These are phyloP conservation scores for Pteropus rufus DNA, from an alignment of 2,797 vertebrate species.

Conservation along the genomic window DNA sequence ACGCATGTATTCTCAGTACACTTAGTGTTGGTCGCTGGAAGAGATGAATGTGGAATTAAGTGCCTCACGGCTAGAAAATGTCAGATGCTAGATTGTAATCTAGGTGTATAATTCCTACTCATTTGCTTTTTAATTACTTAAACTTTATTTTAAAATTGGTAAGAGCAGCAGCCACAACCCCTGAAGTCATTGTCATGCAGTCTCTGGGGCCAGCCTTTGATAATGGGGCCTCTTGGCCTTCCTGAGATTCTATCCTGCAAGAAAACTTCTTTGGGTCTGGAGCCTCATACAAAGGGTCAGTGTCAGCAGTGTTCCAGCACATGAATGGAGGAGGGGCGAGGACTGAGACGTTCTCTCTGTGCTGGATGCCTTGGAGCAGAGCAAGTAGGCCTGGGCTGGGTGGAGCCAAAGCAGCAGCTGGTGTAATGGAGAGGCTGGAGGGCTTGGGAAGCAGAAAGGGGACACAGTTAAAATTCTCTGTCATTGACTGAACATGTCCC, in stretches of 20 bases:
- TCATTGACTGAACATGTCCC: conserved; percentile 49
- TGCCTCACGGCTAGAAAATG: not conserved
- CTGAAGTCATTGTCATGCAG: not conserved
- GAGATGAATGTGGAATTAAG: not conserved
- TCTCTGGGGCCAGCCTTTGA: not conserved
- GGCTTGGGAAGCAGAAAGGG: not conserved
- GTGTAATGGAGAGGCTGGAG: not conserved
- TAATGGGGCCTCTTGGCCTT: not conserved
- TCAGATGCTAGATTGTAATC: not conserved
- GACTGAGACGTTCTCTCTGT: not conserved
- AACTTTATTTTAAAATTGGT: conserved; percentile 5
- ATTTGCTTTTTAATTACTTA: not conserved
- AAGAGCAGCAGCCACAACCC: not conserved
- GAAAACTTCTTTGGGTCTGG: not conserved
- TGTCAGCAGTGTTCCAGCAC: not conserved
- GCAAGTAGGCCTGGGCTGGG: not conserved
- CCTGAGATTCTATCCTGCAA: not conserved
- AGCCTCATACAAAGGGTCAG: conserved; percentile 47
- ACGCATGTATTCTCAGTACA: accelerated
- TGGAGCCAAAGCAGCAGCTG: conserved; percentile 40
- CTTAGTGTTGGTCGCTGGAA: not conserved
- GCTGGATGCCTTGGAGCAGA: not conserved
- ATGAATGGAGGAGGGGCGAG: not conserved
- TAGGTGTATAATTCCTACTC: not conserved
- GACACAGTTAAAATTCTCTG: conserved; percentile 41